These are phyloP conservation scores for Masnerella sp. DNA, from an alignment of 2,888 invertebrate genomes.

Conservation along the genomic window DNA sequence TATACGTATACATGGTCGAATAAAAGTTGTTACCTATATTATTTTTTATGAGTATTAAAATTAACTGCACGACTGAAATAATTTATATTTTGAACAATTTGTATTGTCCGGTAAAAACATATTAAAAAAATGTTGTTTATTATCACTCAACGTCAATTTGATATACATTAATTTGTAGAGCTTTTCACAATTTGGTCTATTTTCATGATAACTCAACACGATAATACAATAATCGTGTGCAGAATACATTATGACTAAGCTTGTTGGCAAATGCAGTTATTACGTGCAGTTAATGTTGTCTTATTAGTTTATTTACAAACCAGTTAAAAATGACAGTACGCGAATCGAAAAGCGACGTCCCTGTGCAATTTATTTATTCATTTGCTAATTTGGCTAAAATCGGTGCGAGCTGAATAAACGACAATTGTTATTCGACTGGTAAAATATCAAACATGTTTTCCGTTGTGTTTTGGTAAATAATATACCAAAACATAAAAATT, in stretches of 20 bases:
- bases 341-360: not conserved
- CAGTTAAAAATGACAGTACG: conserved; percentile 24
- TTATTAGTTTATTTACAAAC: conserved; percentile 38
- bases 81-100: no score
- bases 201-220: conserved; percentile 25
- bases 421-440: no score
- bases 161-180: conserved; percentile 23
- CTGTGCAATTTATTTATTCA: not conserved
- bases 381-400: not conserved
- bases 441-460: no score
- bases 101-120: no score
- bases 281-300: conserved; percentile 17
- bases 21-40: no score
- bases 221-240: conserved; percentile 35
- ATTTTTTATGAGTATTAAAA: no score
- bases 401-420: not conserved
- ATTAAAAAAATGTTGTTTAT: no score
- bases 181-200: conserved; percentile 18
- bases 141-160: conserved; percentile 8
- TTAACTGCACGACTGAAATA: no score
- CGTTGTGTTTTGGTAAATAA: no score
- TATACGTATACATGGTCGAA: no score
- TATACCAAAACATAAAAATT: no score
- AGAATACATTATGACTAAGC: conserved; percentile 35
- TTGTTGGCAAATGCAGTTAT: conserved; percentile 36